Evolutionary conservation across 2,113 vertebrate species (phyloP).

Genomic region (Haemorhous mexicanus): DNA sequence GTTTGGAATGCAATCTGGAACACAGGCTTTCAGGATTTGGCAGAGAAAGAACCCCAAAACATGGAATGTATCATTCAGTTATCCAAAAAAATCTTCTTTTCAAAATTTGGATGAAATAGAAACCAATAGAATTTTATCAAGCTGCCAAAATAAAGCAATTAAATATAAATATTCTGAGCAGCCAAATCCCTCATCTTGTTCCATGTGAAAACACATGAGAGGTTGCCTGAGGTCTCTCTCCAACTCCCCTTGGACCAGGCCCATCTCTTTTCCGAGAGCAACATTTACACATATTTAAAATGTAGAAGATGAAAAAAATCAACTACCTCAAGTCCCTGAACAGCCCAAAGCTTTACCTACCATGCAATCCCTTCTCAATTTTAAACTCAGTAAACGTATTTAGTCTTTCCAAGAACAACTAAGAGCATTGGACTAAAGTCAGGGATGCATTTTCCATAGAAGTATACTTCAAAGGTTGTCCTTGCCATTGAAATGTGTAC

Average conservation of each 20-base stretch:
- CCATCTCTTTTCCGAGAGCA: not conserved
- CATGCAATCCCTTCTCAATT: not conserved
- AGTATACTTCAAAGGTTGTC: not conserved
- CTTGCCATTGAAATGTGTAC: not conserved
- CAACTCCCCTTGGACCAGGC: not conserved
- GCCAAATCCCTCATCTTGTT: not conserved
- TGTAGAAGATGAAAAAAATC: not conserved
- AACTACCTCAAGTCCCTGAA: accelerated
- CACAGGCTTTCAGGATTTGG: not conserved
- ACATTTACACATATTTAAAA: not conserved
- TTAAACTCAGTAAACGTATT: not conserved
- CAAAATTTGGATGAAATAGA: conserved; percentile 2
- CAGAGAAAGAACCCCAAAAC: not conserved
- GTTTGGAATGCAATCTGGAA: too few species aligned
- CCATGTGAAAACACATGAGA: not conserved
- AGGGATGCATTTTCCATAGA: not conserved
- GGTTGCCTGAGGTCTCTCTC: not conserved
- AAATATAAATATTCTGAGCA: conserved; percentile 21
- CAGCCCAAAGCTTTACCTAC: not conserved
- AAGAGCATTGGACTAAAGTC: not conserved
- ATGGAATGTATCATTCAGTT: not conserved
- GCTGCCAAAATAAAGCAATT: conserved; percentile 23
- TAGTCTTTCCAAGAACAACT: not conserved
- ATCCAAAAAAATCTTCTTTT: not conserved
- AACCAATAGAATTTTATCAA: conserved; percentile 12